These are phyloP conservation scores for Harpegnathos saltator DNA, from an alignment of 1,140 invertebrate species.

Conservation along the genomic window DNA sequence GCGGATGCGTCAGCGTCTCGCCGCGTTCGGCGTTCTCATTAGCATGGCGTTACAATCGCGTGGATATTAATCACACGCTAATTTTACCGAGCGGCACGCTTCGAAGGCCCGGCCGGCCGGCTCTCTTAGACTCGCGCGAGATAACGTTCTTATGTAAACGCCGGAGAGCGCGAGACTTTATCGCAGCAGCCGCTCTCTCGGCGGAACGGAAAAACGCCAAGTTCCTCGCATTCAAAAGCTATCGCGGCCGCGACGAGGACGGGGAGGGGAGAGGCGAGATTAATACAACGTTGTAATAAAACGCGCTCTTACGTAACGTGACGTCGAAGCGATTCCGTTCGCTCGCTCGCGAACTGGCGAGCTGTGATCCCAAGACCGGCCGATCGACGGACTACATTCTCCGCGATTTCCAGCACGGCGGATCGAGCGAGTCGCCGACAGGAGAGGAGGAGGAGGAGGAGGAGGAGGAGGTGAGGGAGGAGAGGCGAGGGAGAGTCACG, in stretches of 20 bases:
- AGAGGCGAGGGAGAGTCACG: no score
- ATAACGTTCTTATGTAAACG: slow-evolving; percentile 75
- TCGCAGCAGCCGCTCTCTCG: slow-evolving; percentile 50
- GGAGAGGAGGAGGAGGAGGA: not conserved
- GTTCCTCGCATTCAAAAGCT: not conserved
- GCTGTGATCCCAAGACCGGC: not conserved
- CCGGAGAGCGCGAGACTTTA: slow-evolving; percentile 47
- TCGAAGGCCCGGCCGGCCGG: slow-evolving; percentile 43
- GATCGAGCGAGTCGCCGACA: not conserved
- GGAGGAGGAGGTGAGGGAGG: no score
- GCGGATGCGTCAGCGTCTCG: no score
- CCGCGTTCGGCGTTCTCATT: not conserved
- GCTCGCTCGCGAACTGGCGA: slow-evolving; percentile 18
- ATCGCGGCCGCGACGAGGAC: no score
- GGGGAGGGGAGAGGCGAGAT: no score
- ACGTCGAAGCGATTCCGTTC: slow-evolving; percentile 14
- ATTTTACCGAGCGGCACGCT: slow-evolving; percentile 52
- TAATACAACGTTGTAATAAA: slow-evolving; percentile 36
- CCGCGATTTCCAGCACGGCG: slow-evolving; percentile 16
- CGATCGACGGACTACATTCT: slow-evolving; percentile 17
- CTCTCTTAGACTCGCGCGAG: slow-evolving; percentile 16
- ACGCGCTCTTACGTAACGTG: slow-evolving; percentile 52
- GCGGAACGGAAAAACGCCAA: slow-evolving; percentile 10
- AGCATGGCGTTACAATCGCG: slow-evolving; percentile 35
- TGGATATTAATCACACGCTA: slow-evolving; percentile 64